These are phyloP conservation scores for Dryobota labecula DNA, from an alignment of 2,888 invertebrate genomes.

Conservation along the genomic window DNA sequence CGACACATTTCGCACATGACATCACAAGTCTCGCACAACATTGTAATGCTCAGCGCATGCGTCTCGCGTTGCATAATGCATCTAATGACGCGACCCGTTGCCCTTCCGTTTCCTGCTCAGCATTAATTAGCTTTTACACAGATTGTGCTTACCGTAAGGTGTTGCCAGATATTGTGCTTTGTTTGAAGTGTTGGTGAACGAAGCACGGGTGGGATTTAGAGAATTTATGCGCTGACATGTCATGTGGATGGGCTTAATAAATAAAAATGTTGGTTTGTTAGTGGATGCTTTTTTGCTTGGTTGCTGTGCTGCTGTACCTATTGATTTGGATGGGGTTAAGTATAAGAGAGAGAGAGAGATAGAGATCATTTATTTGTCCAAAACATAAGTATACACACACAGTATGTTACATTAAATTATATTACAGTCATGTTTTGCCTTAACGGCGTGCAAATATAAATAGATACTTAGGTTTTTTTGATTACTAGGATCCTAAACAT, in stretches of 20 bases:
- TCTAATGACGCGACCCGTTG: conserved; percentile 85
- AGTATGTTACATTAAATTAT: too few relatives aligned
- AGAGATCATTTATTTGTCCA: too few relatives aligned
- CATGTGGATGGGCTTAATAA: neutral
- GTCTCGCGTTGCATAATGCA: conserved; percentile 85
- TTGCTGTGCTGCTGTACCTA: neutral
- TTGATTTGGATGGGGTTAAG: neutral
- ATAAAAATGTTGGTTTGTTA: neutral
- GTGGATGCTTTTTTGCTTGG: neutral
- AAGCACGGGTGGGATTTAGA: conserved; percentile 1
- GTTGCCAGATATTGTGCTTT: conserved; percentile 55
- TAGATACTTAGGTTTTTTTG: too few relatives aligned
- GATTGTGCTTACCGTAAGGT: conserved; percentile 63
- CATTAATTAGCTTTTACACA: conserved; percentile 82
- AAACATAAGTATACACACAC: too few relatives aligned
- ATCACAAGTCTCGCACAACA: conserved; percentile 49
- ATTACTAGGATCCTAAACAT: too few relatives aligned
- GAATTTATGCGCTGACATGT: conserved; percentile 4
- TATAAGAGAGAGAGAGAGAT: too few relatives aligned
- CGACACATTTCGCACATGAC: conserved; percentile 58
- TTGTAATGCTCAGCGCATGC: conserved; percentile 79
- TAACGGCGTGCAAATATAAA: too few relatives aligned
- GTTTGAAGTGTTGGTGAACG: conserved; percentile 40
- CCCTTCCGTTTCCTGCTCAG: conserved; percentile 86
- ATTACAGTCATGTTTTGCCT: too few relatives aligned